These are phyloP conservation scores for Nibea coibor DNA, from an alignment of 2,113 vertebrate genomes.

Conservation along the genomic window DNA sequence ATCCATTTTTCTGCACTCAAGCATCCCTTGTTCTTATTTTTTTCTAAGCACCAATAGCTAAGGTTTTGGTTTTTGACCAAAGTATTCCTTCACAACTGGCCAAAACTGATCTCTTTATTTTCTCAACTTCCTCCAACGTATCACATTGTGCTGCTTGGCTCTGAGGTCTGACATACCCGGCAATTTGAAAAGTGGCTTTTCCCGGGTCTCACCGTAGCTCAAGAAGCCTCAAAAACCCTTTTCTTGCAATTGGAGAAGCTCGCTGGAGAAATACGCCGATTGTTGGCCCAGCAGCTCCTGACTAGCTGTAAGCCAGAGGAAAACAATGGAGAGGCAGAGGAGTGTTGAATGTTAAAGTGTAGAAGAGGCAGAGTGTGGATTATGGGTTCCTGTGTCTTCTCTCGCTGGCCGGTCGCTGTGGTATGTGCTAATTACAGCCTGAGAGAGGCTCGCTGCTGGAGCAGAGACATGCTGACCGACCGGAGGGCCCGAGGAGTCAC, in stretches of 20 bases:
- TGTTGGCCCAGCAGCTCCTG: slow-evolving; percentile 21
- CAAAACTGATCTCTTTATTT: slow-evolving; percentile 66
- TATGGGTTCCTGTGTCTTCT: slow-evolving; percentile 65
- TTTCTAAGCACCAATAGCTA: slow-evolving; percentile 17
- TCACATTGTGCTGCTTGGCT: slow-evolving; percentile 57
- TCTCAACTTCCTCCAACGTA: slow-evolving; percentile 54
- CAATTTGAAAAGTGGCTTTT: slow-evolving; percentile 61
- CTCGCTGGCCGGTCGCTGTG: slow-evolving; percentile 35
- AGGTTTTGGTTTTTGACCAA: slow-evolving; percentile 52
- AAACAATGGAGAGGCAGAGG: slow-evolving; percentile 57
- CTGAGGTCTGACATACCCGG: slow-evolving; percentile 43
- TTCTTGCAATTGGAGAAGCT: slow-evolving; percentile 64
- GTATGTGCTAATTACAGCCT: slow-evolving; percentile 75
- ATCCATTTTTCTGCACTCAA: slow-evolving; percentile 16
- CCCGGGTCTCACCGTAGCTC: slow-evolving; percentile 11
- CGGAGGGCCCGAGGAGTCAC: slow-evolving; percentile 35
- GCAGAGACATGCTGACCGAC: slow-evolving; percentile 55
- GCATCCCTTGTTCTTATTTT: slow-evolving; percentile 3
- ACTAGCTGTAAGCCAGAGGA: slow-evolving; percentile 38
- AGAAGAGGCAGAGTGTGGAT: slow-evolving; percentile 49
- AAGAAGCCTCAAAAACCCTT: slow-evolving; percentile 50
- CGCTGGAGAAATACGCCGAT: slow-evolving; percentile 10
- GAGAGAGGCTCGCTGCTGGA: slow-evolving; percentile 45
- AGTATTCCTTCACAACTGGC: slow-evolving; percentile 35
- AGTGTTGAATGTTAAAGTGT: slow-evolving; percentile 35